Evolutionary conservation across 2,888 invertebrate species (phyloP).

Genomic region (Bombylius discolor): DNA sequence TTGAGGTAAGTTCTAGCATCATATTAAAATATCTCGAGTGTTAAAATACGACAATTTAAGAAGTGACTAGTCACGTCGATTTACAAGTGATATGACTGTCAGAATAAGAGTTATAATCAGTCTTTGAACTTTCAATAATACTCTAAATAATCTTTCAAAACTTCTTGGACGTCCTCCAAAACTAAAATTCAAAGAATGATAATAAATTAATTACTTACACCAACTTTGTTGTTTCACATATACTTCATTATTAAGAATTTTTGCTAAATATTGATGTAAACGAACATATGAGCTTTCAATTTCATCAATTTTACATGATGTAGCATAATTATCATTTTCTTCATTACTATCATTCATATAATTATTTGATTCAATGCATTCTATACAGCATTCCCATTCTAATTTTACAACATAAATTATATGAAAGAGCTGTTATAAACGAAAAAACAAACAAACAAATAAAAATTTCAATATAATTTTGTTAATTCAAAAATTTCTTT

Average conservation of each 20-base stretch:
- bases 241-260: slow-evolving; percentile 26
- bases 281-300: slow-evolving; percentile 31
- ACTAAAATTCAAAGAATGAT: background rate
- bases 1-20: too few relatives aligned
- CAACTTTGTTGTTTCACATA: slow-evolving; percentile 23
- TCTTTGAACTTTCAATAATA: too few relatives aligned
- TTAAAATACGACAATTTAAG: too few relatives aligned
- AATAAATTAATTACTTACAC: slow-evolving; percentile 18
- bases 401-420: slow-evolving; percentile 27
- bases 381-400: slow-evolving; percentile 28
- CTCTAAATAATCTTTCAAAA: too few relatives aligned
- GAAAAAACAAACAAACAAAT: background rate
- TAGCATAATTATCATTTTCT: background rate
- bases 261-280: slow-evolving; percentile 30
- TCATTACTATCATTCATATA: background rate
- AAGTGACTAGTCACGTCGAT: too few relatives aligned
- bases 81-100: too few relatives aligned
- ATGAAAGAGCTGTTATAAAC: slow-evolving; percentile 23
- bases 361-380: slow-evolving; percentile 17
- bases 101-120: too few relatives aligned
- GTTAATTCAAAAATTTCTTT: too few relatives aligned
- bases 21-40: too few relatives aligned
- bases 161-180: too few relatives aligned
- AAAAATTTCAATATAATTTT: background rate
- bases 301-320: background rate